A percentile compares a stretch with the other conserved stretches of the same genome.
These are phyloP conservation scores for Alectoris magna DNA, from an alignment of 2,797 vertebrate genomes.

Conservation along the genomic window DNA sequence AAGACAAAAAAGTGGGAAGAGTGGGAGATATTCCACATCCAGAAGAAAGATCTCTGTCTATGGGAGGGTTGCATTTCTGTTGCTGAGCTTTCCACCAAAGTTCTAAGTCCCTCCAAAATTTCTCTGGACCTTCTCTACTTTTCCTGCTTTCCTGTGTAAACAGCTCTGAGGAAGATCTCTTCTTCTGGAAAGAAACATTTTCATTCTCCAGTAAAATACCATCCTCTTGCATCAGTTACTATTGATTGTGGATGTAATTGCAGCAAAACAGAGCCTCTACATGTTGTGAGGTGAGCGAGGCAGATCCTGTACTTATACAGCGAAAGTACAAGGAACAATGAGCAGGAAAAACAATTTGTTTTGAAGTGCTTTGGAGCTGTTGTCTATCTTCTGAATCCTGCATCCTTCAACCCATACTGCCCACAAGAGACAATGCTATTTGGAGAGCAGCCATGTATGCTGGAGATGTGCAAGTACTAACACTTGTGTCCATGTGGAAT, in stretches of 20 bases:
- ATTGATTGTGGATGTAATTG: neutral
- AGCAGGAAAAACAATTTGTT: neutral
- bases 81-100: neutral
- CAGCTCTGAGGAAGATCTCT: neutral
- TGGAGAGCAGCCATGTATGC: neutral
- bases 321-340: neutral
- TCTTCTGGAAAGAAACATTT: neutral
- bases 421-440: neutral
- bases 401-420: neutral
- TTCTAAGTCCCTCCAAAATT: neutral
- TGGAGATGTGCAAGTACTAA: neutral
- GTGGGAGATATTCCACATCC: neutral
- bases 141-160: neutral
- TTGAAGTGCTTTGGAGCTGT: neutral
- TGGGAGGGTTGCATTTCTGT: neutral
- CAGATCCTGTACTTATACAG: neutral
- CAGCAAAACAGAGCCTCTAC: neutral
- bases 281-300: neutral
- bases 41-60: neutral
- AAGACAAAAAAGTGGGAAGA: neutral
- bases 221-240: neutral
- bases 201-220: neutral
- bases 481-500: neutral
- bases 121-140: neutral
- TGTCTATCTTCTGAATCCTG: neutral